Base-by-base conservation (phyloP, 2,888 invertebrate genomes). In the Andrena minutula region DNA sequence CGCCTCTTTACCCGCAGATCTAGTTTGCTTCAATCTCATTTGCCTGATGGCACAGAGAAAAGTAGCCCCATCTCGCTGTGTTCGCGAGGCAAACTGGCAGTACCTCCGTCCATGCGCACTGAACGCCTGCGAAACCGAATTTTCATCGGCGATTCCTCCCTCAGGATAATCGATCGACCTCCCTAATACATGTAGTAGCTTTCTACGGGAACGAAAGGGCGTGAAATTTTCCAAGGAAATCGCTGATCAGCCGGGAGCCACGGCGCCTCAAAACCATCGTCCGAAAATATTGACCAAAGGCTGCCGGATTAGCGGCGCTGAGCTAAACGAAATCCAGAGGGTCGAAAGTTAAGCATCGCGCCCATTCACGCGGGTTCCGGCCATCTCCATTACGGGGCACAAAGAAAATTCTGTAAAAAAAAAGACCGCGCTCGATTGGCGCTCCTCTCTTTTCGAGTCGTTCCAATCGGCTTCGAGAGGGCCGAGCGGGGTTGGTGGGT, bases 361-460 rank as follows among this genome's bases (percentile, higher is more conserved):
- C 63, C 32, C 69, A 53, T 61, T 64, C 58, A 20, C 69, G 10
- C 30, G 10, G 26, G 12, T 5, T 0, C 69, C 56, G 23, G 71
- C 32, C 41, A 77, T 66, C 51, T 71, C 64, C 64, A 75, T 86
- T 75, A 76, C 63, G 26, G 0, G 26, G 41, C 20, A 72, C 80
- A 82, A 72, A 74, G 79, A 78, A 86, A 85, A 69, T 51, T 66
- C 71, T 60, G 58, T 28, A 71, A 86, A 85, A 41, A 41, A 79
- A 83, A 56, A 20, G 74, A 72, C 65, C 75, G 77, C 66, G 35
- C 58, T 76, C 75, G 69, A 80, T 86, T 77, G 75, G 41, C 63
- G 61, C 56, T 51, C 64, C 28, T 16, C 66, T 77, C 77, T 78
- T 78, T 81, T 61, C 66, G 66, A 53, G 20, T 49, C 78, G 53